Evolutionary conservation across 2,797 vertebrate genomes (phyloP).

Genomic region (Girardinus metallicus): DNA sequence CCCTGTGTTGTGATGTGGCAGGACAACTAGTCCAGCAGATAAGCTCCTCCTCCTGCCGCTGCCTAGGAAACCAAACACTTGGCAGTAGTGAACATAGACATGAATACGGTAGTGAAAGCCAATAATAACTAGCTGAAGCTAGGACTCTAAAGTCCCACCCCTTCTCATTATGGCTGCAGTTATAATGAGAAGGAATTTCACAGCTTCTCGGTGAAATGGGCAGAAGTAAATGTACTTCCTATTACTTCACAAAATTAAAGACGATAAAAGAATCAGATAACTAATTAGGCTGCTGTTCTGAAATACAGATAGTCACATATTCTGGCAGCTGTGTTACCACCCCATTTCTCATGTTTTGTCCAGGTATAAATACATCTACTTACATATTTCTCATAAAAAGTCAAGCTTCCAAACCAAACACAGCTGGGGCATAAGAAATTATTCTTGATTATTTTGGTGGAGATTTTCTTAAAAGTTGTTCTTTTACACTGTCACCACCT

Average conservation of each 20-base stretch:
- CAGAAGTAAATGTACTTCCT: not conserved
- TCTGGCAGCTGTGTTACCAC: not conserved
- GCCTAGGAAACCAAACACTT: slow-evolving; percentile 42
- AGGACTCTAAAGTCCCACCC: too few relatives aligned
- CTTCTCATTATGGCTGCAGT: too few relatives aligned
- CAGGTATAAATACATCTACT: not conserved
- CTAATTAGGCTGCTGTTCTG: not conserved
- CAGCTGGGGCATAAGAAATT: not conserved
- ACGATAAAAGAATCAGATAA: not conserved
- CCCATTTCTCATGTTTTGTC: not conserved
- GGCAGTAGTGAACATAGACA: too few relatives aligned
- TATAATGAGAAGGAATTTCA: too few relatives aligned
- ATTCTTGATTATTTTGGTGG: not conserved
- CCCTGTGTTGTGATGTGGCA: slow-evolving; percentile 58
- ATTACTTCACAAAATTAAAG: not conserved
- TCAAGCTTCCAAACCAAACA: not conserved
- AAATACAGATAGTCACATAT: not conserved
- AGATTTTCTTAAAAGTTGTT: not conserved
- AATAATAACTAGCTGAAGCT: too few relatives aligned
- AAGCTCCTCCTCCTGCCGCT: slow-evolving; percentile 37
- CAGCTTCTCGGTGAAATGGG: too few relatives aligned
- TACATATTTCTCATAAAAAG: not conserved
- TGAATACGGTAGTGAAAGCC: too few relatives aligned
- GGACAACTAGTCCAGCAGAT: not conserved
- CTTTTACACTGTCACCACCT: not conserved